Conservation (phyloP, 2,113 vertebrate species). For the Spea multiplicata region DNA sequence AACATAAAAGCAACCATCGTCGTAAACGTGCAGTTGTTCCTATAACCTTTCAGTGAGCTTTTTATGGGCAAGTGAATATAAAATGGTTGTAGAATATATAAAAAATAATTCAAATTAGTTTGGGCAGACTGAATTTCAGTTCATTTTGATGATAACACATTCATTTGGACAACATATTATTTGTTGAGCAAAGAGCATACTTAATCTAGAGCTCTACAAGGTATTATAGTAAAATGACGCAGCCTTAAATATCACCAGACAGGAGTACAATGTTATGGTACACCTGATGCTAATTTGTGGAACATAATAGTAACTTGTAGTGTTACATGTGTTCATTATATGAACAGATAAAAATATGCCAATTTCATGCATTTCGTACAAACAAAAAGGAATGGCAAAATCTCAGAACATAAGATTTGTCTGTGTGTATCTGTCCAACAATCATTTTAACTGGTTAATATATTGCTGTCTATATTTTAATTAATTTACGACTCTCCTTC, state of each 20-base stretch:
- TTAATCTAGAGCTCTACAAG: background rate
- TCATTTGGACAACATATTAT: background rate
- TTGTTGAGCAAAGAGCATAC: background rate
- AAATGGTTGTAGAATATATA: conserved; percentile 22
- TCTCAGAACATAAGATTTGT: no score
- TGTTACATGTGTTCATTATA: no score
- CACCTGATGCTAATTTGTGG: no score
- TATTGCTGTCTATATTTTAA: no score
- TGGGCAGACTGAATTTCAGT: conserved; percentile 13
- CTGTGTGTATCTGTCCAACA: no score
- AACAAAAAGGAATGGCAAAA: no score
- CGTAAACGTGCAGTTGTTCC: conserved; percentile 35
- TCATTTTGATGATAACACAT: conserved; percentile 30
- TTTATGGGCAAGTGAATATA: conserved; percentile 27
- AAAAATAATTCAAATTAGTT: conserved; percentile 39
- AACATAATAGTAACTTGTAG: no score
- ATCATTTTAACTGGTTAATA: no score
- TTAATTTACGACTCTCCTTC: no score
- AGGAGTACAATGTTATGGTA: no score
- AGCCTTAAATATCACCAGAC: background rate
- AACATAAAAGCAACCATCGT: conserved; percentile 28
- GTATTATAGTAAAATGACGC: background rate
- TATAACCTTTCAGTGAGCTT: conserved; percentile 36
- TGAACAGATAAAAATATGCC: no score
- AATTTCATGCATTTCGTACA: no score